A percentile compares a stretch with the other conserved stretches of the same genome.
Evolutionary conservation across 2,888 invertebrate genomes (phyloP).

Genomic region (Alloplasta piceator): DNA sequence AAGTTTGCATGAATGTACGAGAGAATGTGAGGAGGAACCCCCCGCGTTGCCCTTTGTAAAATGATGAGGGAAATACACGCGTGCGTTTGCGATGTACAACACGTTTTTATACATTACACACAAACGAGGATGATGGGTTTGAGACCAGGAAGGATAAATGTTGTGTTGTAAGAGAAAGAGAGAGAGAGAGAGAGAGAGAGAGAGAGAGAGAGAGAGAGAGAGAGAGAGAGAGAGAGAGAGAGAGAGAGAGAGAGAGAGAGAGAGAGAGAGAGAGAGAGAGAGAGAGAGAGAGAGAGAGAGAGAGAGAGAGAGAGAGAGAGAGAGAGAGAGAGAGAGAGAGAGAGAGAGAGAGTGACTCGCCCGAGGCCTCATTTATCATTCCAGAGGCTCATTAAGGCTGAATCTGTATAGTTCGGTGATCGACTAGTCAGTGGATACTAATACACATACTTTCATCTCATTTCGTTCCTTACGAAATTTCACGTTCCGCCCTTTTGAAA

Average conservation of each 20-base stretch:
- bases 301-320: constrained; percentile 82
- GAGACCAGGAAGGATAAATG: constrained; percentile 71
- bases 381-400: constrained; percentile 84
- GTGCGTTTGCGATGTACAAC: constrained; percentile 65
- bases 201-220: constrained; percentile 80
- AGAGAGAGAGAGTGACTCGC: constrained; percentile 82
- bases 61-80: constrained; percentile 31
- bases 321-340: constrained; percentile 80
- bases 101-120: constrained; percentile 65
- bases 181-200: constrained; percentile 81
- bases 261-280: constrained; percentile 82
- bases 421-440: constrained; percentile 76
- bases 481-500: constrained; percentile 19
- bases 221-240: constrained; percentile 81
- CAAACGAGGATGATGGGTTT: constrained; percentile 26
- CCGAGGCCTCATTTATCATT: constrained; percentile 84
- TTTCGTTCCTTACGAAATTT: constrained; percentile 55
- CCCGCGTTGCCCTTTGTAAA: constrained; percentile 32
- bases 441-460: constrained; percentile 67
- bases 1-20: neutral
- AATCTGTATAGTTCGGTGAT: constrained; percentile 83
- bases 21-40: constrained; percentile 31
- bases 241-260: constrained; percentile 81
- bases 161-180: constrained; percentile 78
- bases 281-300: constrained; percentile 82